Evolutionary conservation across 2,113 vertebrate species (phyloP).

Genomic region (Chelonoidis abingdonii): DNA sequence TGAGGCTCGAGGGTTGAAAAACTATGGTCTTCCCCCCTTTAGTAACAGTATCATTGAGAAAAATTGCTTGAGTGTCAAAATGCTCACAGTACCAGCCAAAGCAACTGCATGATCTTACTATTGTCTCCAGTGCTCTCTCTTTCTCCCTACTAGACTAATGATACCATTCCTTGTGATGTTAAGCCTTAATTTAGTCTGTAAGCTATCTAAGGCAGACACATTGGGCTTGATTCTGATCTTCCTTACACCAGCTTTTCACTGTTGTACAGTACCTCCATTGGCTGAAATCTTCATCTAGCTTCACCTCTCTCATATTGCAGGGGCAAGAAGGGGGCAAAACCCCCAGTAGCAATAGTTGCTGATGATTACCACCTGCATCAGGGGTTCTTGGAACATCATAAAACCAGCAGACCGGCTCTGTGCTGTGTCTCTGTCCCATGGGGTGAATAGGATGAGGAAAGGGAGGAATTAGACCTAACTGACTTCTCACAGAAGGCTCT

Average conservation of each 20-base stretch:
- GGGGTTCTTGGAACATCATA: not conserved
- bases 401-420: not conserved
- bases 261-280: not conserved
- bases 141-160: not conserved
- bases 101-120: not conserved
- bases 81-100: not conserved
- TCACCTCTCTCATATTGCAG: not conserved
- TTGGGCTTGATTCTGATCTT: not conserved
- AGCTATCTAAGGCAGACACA: not conserved
- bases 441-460: rapidly evolving
- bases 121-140: not conserved
- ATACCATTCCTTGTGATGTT: not conserved
- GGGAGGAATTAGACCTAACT: not conserved
- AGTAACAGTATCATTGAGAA: not conserved
- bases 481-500: not conserved
- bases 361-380: not conserved
- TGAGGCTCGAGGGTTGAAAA: not conserved
- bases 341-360: not conserved
- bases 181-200: not conserved
- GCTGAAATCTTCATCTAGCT: not conserved
- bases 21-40: not conserved
- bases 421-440: not conserved
- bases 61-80: not conserved
- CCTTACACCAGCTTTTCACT: rapidly evolving
- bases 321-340: not conserved